These are phyloP conservation scores for Poecile atricapillus DNA, from an alignment of 2,113 vertebrate species.

Conservation along the genomic window DNA sequence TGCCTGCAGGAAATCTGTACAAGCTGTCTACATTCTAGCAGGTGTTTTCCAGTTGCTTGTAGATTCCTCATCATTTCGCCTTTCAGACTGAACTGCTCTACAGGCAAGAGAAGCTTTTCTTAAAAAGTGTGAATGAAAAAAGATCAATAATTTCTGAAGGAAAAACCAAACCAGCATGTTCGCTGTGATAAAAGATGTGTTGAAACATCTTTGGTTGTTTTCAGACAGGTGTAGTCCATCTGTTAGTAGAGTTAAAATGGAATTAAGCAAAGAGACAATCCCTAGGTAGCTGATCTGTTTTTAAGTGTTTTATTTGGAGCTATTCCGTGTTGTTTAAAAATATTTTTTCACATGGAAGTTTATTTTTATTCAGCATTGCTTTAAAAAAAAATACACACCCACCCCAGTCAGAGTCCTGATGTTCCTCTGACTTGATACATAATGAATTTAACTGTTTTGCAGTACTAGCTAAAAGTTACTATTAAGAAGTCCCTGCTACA, in stretches of 20 bases:
- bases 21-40: not conserved
- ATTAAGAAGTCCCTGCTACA: not conserved
- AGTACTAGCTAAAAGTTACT: not conserved
- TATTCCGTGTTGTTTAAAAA: constrained; percentile 18
- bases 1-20: not conserved
- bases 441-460: not conserved
- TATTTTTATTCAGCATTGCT: constrained; percentile 2
- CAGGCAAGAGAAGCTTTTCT: not conserved
- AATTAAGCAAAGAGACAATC: not conserved
- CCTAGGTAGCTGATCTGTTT: not conserved
- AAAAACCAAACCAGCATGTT: not conserved
- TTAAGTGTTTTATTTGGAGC: not conserved
- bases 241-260: not conserved
- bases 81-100: not conserved
- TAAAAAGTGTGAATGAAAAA: not conserved
- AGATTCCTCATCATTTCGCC: not conserved
- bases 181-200: not conserved
- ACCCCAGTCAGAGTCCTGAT: not conserved
- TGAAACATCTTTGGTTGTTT: not conserved
- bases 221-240: not conserved
- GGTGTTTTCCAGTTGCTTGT: not conserved
- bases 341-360: not conserved
- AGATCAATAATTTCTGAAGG: not conserved
- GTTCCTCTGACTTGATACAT: not conserved
- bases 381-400: not conserved